Conservation (phyloP, 2,888 invertebrate genomes). For the Willowsia nigromaculata region DNA sequence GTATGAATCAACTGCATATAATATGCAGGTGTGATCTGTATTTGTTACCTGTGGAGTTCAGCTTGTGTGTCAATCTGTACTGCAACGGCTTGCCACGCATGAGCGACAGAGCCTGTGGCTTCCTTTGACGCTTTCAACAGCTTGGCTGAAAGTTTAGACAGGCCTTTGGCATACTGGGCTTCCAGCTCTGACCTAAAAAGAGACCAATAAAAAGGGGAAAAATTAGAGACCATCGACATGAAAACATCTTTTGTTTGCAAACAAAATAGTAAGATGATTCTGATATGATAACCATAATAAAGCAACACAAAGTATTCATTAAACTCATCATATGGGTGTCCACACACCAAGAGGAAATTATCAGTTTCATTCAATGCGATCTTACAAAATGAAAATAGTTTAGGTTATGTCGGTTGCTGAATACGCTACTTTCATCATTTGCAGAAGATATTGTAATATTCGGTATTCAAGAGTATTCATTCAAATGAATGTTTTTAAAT, state of each 20-base stretch:
- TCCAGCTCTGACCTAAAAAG: conserved; percentile 92
- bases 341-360: conserved; percentile 4
- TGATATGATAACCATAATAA: conserved; percentile 6
- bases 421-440: no score
- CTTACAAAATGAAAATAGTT: no score
- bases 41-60: conserved; percentile 88
- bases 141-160: conserved; percentile 92
- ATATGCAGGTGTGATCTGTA: no score
- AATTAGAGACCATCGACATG: background rate
- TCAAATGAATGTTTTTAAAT: background rate
- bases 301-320: background rate
- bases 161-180: conserved; percentile 92
- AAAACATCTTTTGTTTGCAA: background rate
- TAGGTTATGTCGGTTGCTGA: no score
- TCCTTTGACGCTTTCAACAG: conserved; percentile 87
- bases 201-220: conserved; percentile 59
- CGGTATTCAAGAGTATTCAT: no score
- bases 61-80: conserved; percentile 95
- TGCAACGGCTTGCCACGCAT: conserved; percentile 95
- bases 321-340: background rate
- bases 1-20: no score
- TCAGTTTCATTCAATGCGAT: background rate
- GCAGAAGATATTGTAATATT: no score
- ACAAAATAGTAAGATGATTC: background rate
- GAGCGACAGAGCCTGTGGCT: conserved; percentile 85